Percentiles rank a stretch among this genome's conserved stretches.
These are phyloP conservation scores for Calyptomena viridis DNA, from an alignment of 2,113 vertebrate genomes.

Conservation along the genomic window DNA sequence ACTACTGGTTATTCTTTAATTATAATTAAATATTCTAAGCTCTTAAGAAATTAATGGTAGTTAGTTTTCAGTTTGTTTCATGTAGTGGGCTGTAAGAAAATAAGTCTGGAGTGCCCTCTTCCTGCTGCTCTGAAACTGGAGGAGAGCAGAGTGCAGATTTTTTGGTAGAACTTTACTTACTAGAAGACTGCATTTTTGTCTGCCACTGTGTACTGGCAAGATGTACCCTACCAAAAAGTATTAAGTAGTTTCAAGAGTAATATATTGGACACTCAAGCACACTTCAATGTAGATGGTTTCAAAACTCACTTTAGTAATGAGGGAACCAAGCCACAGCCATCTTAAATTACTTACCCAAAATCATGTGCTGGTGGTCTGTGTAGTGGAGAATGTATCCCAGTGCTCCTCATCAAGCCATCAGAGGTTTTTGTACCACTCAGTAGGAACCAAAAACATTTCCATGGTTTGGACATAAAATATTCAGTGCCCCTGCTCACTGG, in stretches of 20 bases:
- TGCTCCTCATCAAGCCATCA: not conserved
- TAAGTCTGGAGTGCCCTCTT: not conserved
- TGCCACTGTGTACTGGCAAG: not conserved
- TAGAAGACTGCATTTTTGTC: not conserved
- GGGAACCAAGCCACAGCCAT: not conserved
- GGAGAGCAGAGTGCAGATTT: not conserved
- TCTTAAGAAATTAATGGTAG: not conserved
- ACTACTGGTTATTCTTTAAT: not conserved
- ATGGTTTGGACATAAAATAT: not conserved
- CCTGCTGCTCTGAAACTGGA: not conserved
- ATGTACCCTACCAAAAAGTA: not conserved
- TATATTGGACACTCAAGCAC: not conserved
- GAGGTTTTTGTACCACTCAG: not conserved
- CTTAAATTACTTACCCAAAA: not conserved
- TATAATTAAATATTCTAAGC: not conserved
- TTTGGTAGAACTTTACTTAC: not conserved
- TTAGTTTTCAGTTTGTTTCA: not conserved
- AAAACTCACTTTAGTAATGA: not conserved
- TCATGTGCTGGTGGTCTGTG: not conserved
- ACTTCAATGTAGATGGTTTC: not conserved
- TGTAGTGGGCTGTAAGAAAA: not conserved
- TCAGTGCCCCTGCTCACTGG: not conserved
- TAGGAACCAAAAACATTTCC: not conserved
- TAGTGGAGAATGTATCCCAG: not conserved
- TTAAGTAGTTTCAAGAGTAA: not conserved